phyloP scores from a whole-genome alignment of 2,888 invertebrate genomes.

The Macrophya annulata region DNA sequence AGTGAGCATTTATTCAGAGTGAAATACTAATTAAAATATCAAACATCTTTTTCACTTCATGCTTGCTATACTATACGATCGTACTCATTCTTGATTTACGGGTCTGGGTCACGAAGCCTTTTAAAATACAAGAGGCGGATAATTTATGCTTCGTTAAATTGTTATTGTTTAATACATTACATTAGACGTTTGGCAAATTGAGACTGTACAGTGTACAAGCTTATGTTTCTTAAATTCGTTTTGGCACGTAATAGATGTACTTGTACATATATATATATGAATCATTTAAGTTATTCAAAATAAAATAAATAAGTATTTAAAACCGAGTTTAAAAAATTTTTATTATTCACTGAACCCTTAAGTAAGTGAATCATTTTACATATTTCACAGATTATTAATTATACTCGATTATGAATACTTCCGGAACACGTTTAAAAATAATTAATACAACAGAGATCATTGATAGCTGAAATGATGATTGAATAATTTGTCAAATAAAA shows the following conservation, averaged over 20 bases:
- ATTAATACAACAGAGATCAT: not conserved
- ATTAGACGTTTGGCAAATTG: not conserved
- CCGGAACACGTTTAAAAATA: not conserved
- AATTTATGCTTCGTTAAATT: constrained; percentile 28
- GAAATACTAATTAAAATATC: constrained; percentile 34
- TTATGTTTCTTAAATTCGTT: constrained; percentile 2
- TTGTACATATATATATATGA: not conserved
- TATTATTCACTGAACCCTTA: not conserved
- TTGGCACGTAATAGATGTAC: not conserved
- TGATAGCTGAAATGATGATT: not conserved
- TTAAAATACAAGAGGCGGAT: constrained; percentile 23
- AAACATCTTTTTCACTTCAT: constrained; percentile 25
- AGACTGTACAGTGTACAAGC: not conserved
- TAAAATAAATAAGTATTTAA: not conserved
- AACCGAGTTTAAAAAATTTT: not conserved
- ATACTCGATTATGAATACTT: not conserved
- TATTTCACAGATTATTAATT: not conserved
- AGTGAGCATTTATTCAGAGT: constrained; percentile 8
- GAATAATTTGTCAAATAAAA: not conserved
- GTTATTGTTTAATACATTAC: not conserved
- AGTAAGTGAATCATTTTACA: not conserved
- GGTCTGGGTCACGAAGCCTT: constrained; percentile 37
- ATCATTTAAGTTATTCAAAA: not conserved
- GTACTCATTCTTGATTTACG: constrained; percentile 15
- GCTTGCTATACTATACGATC: not conserved